Conservation (phyloP, 2,797 vertebrate genomes). For the Aldrovandia affinis region DNA sequence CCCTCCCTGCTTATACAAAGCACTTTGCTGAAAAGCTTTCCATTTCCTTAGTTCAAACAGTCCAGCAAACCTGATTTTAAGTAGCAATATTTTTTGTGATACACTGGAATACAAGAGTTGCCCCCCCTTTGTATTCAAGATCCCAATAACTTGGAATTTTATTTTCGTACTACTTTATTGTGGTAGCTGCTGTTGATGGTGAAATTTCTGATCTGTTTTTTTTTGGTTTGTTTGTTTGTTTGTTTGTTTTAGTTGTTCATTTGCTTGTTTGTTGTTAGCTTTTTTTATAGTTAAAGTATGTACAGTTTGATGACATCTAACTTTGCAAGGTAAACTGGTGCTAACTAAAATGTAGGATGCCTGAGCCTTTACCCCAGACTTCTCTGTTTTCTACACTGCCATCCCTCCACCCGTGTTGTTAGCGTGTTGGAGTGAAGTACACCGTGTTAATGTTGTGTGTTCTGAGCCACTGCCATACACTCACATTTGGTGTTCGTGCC, state of each 20-base stretch:
- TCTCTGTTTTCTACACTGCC: slow-evolving; percentile 37
- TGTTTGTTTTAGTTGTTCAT: too few relatives aligned
- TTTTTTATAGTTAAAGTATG: background rate
- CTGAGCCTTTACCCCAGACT: slow-evolving; percentile 47
- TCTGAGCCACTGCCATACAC: slow-evolving; percentile 55
- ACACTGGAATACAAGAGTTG: slow-evolving; percentile 27
- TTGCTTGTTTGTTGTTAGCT: background rate
- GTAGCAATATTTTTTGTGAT: slow-evolving; percentile 50
- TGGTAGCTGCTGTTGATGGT: slow-evolving; percentile 15
- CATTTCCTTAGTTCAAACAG: slow-evolving; percentile 35
- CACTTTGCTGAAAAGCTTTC: slow-evolving; percentile 32
- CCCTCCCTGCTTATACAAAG: slow-evolving; percentile 30
- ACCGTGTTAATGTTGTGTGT: slow-evolving; percentile 48
- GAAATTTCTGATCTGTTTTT: background rate
- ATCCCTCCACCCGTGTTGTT: background rate
- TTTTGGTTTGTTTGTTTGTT: background rate
- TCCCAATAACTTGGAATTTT: background rate
- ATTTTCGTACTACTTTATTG: background rate
- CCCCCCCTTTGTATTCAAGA: slow-evolving; percentile 5
- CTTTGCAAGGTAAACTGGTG: slow-evolving; percentile 64
- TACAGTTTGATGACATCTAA: slow-evolving; percentile 44
- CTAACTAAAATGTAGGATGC: slow-evolving; percentile 62
- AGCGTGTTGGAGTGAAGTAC: slow-evolving; percentile 42
- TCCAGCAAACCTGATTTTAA: slow-evolving; percentile 46
- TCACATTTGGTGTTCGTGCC: slow-evolving; percentile 35